Percentiles rank a stretch among this genome's conserved stretches.
Conservation (phyloP, 2,888 invertebrate species). For the Exephanes ischioxanthus region DNA sequence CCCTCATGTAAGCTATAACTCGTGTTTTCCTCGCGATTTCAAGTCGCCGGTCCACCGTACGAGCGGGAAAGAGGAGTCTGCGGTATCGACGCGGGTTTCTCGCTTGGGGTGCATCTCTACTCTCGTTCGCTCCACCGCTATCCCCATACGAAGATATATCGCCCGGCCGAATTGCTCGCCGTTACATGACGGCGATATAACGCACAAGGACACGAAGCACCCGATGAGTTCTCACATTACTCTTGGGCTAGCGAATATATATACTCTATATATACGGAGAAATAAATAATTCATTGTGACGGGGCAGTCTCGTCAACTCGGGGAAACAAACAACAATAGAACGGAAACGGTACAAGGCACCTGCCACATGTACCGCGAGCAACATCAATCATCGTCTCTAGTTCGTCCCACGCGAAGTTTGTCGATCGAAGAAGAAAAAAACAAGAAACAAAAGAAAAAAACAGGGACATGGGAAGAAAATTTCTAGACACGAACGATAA, state of each 20-base stretch:
- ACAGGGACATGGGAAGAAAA: background rate
- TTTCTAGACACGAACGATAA: background rate
- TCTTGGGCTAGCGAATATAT: slow-evolving; percentile 11
- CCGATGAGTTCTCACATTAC: slow-evolving; percentile 67
- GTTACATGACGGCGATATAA: background rate
- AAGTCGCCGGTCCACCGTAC: slow-evolving; percentile 22
- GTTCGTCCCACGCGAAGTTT: slow-evolving; percentile 2
- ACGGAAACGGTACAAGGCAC: slow-evolving; percentile 34
- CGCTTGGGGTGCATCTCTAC: slow-evolving; percentile 33
- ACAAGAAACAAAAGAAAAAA: background rate
- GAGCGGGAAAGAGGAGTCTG: slow-evolving; percentile 56
- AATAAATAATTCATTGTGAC: slow-evolving; percentile 71
- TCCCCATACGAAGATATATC: slow-evolving; percentile 61
- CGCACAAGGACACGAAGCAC: slow-evolving; percentile 40
- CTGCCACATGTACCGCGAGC: slow-evolving; percentile 28
- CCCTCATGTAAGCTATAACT: slow-evolving; percentile 13
- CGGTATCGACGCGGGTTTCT: slow-evolving; percentile 42
- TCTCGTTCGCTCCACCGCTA: slow-evolving; percentile 26
- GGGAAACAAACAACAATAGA: slow-evolving; percentile 42
- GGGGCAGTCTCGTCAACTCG: slow-evolving; percentile 32
- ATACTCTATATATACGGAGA: slow-evolving; percentile 10
- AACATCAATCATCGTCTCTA: slow-evolving; percentile 51
- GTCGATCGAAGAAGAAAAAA: slow-evolving; percentile 28
- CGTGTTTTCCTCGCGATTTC: slow-evolving; percentile 18
- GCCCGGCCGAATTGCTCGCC: slow-evolving; percentile 42